A percentile compares a stretch with the other conserved stretches of the same genome.
Evolutionary conservation across 2,797 vertebrate genomes (phyloP).

Genomic region (Psittacula echo): DNA sequence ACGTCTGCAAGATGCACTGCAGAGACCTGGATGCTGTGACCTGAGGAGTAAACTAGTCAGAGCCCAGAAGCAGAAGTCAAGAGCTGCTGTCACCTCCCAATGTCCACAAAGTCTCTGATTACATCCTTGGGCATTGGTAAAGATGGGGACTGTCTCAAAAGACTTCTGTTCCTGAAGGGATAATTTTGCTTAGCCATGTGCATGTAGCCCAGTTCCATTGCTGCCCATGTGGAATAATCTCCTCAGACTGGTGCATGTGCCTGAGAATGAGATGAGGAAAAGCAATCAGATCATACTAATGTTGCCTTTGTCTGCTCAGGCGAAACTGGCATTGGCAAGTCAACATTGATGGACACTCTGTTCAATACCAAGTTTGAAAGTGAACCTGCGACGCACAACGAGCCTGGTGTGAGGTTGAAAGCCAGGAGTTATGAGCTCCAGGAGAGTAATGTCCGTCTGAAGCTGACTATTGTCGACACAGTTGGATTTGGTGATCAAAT

Average conservation of each 20-base stretch:
- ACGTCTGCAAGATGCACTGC: neutral
- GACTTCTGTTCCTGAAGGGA: neutral
- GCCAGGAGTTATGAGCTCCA: slow-evolving; percentile 85
- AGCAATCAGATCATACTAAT: rapidly evolving
- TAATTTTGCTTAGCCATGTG: neutral
- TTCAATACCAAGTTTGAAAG: slow-evolving; percentile 87
- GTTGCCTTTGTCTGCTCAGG: slow-evolving; percentile 52
- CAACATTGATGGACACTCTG: slow-evolving; percentile 84
- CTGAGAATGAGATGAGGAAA: rapidly evolving
- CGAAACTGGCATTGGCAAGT: slow-evolving; percentile 84
- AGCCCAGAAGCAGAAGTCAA: neutral
- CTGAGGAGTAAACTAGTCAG: rapidly evolving
- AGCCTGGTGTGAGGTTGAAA: slow-evolving; percentile 84
- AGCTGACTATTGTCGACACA: slow-evolving; percentile 83
- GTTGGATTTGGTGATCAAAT: slow-evolving; percentile 86
- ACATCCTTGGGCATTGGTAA: neutral
- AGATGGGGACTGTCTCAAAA: neutral
- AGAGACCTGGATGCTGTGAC: neutral
- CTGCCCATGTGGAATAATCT: neutral
- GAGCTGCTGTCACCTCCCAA: neutral
- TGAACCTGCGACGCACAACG: slow-evolving; percentile 82
- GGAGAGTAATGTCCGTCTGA: slow-evolving; percentile 84
- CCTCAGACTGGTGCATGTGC: rapidly evolving
- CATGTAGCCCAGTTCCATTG: rapidly evolving
- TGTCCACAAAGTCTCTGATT: neutral